Conservation (phyloP, 2,888 invertebrate species). For the Leucania comma region DNA sequence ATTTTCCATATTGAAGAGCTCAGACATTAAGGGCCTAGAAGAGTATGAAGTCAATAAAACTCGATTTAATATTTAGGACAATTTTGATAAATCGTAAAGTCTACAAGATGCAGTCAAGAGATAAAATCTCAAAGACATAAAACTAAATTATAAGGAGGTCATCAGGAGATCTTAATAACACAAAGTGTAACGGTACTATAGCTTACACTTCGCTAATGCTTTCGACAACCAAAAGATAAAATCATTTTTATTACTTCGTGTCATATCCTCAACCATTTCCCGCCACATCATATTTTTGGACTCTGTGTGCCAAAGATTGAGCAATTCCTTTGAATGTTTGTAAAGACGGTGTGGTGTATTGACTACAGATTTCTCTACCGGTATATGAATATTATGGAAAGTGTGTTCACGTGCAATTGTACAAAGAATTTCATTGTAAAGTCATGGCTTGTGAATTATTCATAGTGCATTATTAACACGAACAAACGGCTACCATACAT, state of each 20-base stretch:
- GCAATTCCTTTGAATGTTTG: slow-evolving; percentile 33
- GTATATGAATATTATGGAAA: slow-evolving; percentile 75
- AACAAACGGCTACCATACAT: slow-evolving; percentile 65
- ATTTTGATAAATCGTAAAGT: not conserved
- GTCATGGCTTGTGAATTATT: slow-evolving; percentile 81
- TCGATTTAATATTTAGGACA: slow-evolving; percentile 1
- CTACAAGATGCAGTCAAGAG: slow-evolving; percentile 9
- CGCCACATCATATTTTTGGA: slow-evolving; percentile 56
- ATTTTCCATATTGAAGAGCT: slow-evolving; percentile 6
- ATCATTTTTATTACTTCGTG: slow-evolving; percentile 43
- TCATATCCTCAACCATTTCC: slow-evolving; percentile 40
- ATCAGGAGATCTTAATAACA: slow-evolving; percentile 56
- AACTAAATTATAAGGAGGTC: slow-evolving; percentile 30
- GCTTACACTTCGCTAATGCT: slow-evolving; percentile 40
- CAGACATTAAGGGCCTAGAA: not conserved
- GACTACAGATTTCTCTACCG: slow-evolving; percentile 54
- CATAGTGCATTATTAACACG: slow-evolving; percentile 79
- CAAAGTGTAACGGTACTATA: slow-evolving; percentile 49
- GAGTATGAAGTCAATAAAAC: not conserved
- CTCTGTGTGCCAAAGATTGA: slow-evolving; percentile 31
- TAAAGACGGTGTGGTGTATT: slow-evolving; percentile 9
- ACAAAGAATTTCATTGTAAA: slow-evolving; percentile 75
- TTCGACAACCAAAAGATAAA: slow-evolving; percentile 50
- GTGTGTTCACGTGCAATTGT: slow-evolving; percentile 69
- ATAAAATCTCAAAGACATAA: slow-evolving; percentile 28